Evolutionary conservation across 2,113 vertebrate species (phyloP).

Genomic region (Scartelaos histophorus): DNA sequence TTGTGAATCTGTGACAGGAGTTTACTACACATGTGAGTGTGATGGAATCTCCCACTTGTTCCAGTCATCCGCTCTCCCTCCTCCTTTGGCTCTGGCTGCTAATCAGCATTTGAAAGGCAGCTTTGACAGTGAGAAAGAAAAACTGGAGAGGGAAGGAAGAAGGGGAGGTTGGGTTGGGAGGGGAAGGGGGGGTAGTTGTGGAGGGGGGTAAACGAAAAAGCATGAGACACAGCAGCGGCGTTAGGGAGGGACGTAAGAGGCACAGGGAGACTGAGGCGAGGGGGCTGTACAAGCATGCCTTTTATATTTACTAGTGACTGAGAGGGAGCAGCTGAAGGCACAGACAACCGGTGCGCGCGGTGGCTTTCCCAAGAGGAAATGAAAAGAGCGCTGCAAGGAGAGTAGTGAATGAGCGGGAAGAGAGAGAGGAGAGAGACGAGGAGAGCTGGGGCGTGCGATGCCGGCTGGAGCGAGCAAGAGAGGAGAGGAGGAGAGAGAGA

Average conservation of each 20-base stretch:
- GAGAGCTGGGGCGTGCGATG: conserved; percentile 62
- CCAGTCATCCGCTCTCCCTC: conserved; percentile 61
- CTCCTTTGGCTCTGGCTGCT: conserved; percentile 72
- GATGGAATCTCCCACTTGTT: conserved; percentile 81
- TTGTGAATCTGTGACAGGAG: conserved; percentile 47
- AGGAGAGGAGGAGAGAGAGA: conserved; percentile 39
- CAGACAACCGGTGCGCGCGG: conserved; percentile 75
- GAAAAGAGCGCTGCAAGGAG: conserved; percentile 76
- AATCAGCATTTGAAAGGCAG: conserved; percentile 85
- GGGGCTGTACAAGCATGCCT: conserved; percentile 82
- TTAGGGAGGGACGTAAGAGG: conserved; percentile 63
- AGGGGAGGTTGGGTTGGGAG: conserved; percentile 52
- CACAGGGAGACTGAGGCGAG: conserved; percentile 68
- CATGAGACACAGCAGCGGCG: conserved; percentile 64
- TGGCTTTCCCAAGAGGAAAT: conserved; percentile 81
- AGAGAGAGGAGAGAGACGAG: conserved; percentile 59
- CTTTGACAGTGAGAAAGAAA: conserved; percentile 85
- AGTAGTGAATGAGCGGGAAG: conserved; percentile 66
- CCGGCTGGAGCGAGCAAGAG: conserved; percentile 53
- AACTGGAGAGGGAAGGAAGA: conserved; percentile 46
- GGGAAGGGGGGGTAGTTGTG: conserved; percentile 47
- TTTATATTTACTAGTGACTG: conserved; percentile 83
- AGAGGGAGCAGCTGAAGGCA: conserved; percentile 72
- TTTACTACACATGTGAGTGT: conserved; percentile 69
- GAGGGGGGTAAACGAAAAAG: conserved; percentile 79